These are phyloP conservation scores for Calypte anna DNA, from an alignment of 2,113 vertebrate genomes.

Conservation along the genomic window DNA sequence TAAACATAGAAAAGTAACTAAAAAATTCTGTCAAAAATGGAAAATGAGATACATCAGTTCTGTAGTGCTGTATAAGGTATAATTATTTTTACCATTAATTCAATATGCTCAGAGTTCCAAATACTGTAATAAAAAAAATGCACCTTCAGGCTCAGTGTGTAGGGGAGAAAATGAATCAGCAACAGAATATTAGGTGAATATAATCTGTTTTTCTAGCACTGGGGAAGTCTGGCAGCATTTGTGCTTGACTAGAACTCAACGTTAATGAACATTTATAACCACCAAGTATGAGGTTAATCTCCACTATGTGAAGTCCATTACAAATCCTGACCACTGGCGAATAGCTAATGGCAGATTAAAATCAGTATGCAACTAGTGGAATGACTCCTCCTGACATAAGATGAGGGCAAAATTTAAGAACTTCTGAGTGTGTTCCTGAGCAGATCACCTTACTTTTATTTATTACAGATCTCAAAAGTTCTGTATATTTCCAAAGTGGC, in stretches of 20 bases:
- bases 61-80: neutral
- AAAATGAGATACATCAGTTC: neutral
- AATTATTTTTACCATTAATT: conserved; percentile 3
- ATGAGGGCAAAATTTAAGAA: neutral
- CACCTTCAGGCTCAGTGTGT: neutral
- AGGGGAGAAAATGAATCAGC: neutral
- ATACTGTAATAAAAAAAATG: neutral
- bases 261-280: neutral
- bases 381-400: neutral
- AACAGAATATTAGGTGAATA: neutral
- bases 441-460: neutral
- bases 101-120: neutral
- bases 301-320: neutral
- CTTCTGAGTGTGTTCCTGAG: neutral
- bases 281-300: neutral
- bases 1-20: neutral
- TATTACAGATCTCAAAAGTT: neutral
- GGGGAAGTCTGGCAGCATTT: neutral
- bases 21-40: neutral
- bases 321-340: neutral
- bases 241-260: neutral
- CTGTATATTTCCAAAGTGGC: neutral
- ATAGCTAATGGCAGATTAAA: neutral
- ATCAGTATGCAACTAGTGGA: neutral
- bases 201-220: neutral